phyloP scores from a whole-genome alignment of 2,888 invertebrate species.

The Epistrophella euchroma region DNA sequence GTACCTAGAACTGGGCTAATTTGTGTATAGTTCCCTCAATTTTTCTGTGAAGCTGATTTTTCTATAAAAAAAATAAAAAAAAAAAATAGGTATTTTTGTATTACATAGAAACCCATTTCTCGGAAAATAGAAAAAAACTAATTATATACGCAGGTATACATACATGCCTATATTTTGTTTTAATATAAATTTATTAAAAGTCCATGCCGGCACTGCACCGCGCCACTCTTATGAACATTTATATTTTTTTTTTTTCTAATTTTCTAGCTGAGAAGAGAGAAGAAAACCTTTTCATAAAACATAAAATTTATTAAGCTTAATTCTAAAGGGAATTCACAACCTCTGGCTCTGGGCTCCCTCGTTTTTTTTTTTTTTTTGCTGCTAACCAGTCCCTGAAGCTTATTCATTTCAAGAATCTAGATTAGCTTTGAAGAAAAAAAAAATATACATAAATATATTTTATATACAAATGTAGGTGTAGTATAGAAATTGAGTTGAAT shows the following conservation, averaged over 20 bases:
- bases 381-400: constrained; percentile 1
- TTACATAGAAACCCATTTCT: neutral
- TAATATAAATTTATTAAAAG: constrained; percentile 59
- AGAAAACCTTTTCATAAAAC: constrained; percentile 69
- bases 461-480: constrained; percentile 27
- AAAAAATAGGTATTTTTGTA: neutral
- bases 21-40: neutral
- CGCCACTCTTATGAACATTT: constrained; percentile 62
- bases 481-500: constrained; percentile 21
- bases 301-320: constrained; percentile 73
- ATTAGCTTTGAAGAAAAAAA: constrained; percentile 59
- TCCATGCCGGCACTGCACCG: constrained; percentile 34
- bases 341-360: constrained; percentile 29
- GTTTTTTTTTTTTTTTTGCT: neutral
- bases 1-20: neutral
- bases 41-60: neutral
- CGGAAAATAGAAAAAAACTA: neutral
- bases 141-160: too few relatives aligned
- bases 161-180: constrained; percentile 3
- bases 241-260: constrained; percentile 66
- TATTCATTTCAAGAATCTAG: constrained; percentile 61
- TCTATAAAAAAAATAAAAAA: neutral
- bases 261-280: constrained; percentile 39
- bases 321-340: constrained; percentile 65
- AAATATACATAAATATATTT: neutral